Percentiles rank a stretch among this genome's conserved stretches.
Conservation (phyloP, 2,888 invertebrate species). For the Drosophila tripunctata region DNA sequence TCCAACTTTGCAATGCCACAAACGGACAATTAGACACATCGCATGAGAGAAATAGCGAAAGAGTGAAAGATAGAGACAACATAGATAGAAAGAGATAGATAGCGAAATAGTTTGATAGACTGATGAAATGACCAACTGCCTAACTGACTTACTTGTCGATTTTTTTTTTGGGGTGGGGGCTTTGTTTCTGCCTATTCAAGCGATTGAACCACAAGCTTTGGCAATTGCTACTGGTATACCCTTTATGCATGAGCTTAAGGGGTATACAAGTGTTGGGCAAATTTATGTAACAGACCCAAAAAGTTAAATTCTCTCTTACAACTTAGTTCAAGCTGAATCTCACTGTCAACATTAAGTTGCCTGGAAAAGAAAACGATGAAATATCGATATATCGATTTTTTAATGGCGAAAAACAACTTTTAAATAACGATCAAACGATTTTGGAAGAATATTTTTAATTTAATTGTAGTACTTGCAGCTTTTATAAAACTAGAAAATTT, state of each 20-base stretch:
- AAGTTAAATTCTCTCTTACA: too few relatives aligned
- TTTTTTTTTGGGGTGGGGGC: too few relatives aligned
- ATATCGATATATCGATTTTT: too few relatives aligned
- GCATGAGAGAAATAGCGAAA: background rate
- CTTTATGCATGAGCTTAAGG: background rate
- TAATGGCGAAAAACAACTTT: too few relatives aligned
- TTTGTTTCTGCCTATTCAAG: constrained; percentile 32
- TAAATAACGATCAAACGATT: too few relatives aligned
- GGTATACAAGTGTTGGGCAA: background rate
- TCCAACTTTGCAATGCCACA: constrained; percentile 19
- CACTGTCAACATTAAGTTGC: too few relatives aligned
- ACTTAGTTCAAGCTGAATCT: too few relatives aligned
- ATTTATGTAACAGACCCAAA: too few relatives aligned
- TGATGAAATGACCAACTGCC: constrained; percentile 13
- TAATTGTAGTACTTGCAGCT: too few relatives aligned
- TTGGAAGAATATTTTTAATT: too few relatives aligned
- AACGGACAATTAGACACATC: background rate
- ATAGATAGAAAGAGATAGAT: background rate
- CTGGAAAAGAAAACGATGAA: too few relatives aligned
- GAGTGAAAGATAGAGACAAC: background rate
- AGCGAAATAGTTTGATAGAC: constrained; percentile 8
- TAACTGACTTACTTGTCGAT: background rate
- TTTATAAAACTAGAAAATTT: too few relatives aligned
- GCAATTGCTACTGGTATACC: constrained; percentile 16
- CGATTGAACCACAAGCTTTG: constrained; percentile 12